Evolutionary conservation across 2,113 vertebrate species (phyloP).

Genomic region (Psammodynastes pulverulentus): DNA sequence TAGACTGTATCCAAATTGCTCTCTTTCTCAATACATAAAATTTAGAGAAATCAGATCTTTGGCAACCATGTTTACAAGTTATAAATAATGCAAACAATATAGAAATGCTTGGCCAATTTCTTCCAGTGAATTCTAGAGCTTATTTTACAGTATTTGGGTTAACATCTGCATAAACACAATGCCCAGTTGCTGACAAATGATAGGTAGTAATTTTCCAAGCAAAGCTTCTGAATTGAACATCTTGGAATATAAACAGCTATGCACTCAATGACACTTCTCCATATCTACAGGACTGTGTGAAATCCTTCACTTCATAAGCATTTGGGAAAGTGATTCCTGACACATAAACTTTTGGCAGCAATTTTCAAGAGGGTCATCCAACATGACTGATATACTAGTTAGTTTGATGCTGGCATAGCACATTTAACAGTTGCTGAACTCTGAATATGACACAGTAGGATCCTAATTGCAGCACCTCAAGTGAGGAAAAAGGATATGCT

Average conservation of each 20-base stretch:
- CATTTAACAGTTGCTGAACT: slow-evolving; percentile 62
- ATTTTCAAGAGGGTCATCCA: slow-evolving; percentile 72
- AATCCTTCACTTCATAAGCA: slow-evolving; percentile 68
- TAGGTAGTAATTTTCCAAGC: slow-evolving; percentile 60
- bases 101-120: slow-evolving; percentile 26
- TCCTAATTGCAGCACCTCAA: slow-evolving; percentile 60
- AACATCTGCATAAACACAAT: slow-evolving; percentile 59
- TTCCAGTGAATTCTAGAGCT: slow-evolving; percentile 34
- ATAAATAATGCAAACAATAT: slow-evolving; percentile 9
- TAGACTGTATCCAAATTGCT: neutral
- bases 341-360: slow-evolving; percentile 73
- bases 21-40: neutral
- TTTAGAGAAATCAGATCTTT: neutral
- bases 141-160: slow-evolving; percentile 50
- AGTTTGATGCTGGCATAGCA: slow-evolving; percentile 49
- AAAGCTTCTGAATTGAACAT: slow-evolving; percentile 53
- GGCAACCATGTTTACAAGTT: neutral
- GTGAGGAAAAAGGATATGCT: slow-evolving; percentile 47
- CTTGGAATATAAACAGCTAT: slow-evolving; percentile 53
- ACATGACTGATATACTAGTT: slow-evolving; percentile 72
- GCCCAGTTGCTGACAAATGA: slow-evolving; percentile 49
- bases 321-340: slow-evolving; percentile 70
- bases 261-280: slow-evolving; percentile 69
- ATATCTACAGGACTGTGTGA: slow-evolving; percentile 63
- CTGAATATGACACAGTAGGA: slow-evolving; percentile 57